Evolutionary conservation across 2,113 vertebrate genomes (phyloP), one percentile per base, ranked within the genome.

Genomic region (Hepsetus odoe): DNA sequence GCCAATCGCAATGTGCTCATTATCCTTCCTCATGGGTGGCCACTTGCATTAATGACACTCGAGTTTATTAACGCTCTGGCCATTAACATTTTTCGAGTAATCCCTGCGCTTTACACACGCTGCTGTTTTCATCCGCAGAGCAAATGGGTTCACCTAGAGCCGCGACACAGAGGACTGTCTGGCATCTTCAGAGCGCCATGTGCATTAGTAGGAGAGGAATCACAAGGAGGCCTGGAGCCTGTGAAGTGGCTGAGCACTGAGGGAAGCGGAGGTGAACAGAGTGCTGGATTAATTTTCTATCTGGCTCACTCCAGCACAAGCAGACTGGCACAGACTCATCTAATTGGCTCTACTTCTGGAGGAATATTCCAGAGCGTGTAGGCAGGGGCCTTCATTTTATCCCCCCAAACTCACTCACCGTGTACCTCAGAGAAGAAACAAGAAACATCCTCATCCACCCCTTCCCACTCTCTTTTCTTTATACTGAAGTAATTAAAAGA

Each of bases 301-400:
- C n/a, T 10, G 11, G 22, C 65, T 68, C 40, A 6, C 38, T 46
- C 16, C 42, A 69, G 13, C 42, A 30, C 22, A 55, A 49, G 51
- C 38, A 77, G 53, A 70, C 53, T 68, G 72, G 40, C 56, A 22
- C 40, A 2, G 1, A 13, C 64, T 75, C 22, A 46, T 70, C 55
- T 75, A 75, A 80, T 69, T 74, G 53, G 64, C 53, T 74, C 51
- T 80, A 49, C 55, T 38, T 68, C 79, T 69, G 72, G 53, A 69
- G 40, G 62, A 74, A 64, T 73, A 73, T 73, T 73, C 59, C 26
- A 1, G 51, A 58, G 28, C 16, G 12, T 62, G 22, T 66, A 56
- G 18, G 28, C 42, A 14, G 7, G 8, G 26, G 26, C 49, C 55
- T 40, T 46, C 65, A 16, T 9, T 22, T 49, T 33, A 30, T 35